Percentiles rank a stretch among this genome's conserved stretches.
Conservation (phyloP, 2,888 invertebrate genomes). For the Netelia fuscicornis region DNA sequence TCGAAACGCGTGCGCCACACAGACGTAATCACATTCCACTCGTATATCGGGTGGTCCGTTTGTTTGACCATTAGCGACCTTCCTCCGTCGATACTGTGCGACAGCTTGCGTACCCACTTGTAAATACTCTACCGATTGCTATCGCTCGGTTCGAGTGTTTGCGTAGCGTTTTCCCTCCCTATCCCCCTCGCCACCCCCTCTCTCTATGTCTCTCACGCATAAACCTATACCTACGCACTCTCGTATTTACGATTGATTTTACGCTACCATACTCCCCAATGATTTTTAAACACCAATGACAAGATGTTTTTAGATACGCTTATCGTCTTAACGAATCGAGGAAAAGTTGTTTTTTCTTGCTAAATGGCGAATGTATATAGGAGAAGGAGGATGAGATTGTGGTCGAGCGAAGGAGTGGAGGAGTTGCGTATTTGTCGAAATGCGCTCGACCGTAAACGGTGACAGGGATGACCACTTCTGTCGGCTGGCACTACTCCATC, state of each 20-base stretch:
- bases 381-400: too few species aligned
- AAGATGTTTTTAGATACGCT: too few species aligned
- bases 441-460: slow-evolving; percentile 43
- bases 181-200: too few species aligned
- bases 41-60: slow-evolving; percentile 62
- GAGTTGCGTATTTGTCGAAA: slow-evolving; percentile 10
- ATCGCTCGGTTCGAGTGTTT: neutral
- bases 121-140: slow-evolving; percentile 29
- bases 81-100: slow-evolving; percentile 42
- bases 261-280: too few species aligned
- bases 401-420: neutral
- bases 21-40: slow-evolving; percentile 58
- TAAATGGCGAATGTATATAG: too few species aligned
- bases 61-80: slow-evolving; percentile 80
- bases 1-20: neutral
- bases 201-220: neutral
- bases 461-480: slow-evolving; percentile 64
- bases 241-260: neutral
- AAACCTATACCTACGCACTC: neutral
- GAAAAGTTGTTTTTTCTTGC: too few species aligned
- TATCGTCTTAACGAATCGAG: too few species aligned
- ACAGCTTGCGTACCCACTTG: slow-evolving; percentile 44
- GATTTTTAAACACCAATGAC: too few species aligned
- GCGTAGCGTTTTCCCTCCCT: neutral
- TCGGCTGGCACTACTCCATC: slow-evolving; percentile 76